phyloP scores from a whole-genome alignment of 2,888 invertebrate species.

The Nephrotoma guestfalica region DNA sequence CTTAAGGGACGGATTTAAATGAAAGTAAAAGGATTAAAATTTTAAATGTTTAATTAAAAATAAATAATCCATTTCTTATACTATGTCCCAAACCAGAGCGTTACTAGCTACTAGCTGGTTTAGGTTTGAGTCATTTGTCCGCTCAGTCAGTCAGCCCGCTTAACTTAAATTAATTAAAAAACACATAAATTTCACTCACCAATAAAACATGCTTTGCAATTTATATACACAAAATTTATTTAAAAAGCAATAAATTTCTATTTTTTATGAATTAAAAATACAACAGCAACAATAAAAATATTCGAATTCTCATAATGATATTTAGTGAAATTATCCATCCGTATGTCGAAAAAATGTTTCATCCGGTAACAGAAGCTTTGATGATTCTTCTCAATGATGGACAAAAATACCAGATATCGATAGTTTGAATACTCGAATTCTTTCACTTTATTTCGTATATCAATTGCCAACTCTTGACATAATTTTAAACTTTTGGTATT shows the following conservation, averaged over 20 bases:
- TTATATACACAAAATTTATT: not conserved
- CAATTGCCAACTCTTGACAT: not conserved
- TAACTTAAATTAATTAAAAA: too few relatives aligned
- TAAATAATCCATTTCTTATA: too few relatives aligned
- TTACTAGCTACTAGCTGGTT: too few relatives aligned
- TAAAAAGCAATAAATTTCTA: not conserved
- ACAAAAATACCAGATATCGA: not conserved
- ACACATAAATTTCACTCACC: too few relatives aligned
- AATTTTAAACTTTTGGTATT: not conserved
- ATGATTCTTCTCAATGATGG: not conserved
- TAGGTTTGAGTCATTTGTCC: too few relatives aligned
- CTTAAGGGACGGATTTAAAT: too few relatives aligned
- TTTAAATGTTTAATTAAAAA: too few relatives aligned
- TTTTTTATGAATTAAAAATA: not conserved
- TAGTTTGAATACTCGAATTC: not conserved
- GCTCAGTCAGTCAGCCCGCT: too few relatives aligned
- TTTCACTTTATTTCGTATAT: slow-evolving; percentile 1
- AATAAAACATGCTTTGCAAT: too few relatives aligned
- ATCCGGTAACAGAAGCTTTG: not conserved
- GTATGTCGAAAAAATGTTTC: not conserved
- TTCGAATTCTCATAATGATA: not conserved
- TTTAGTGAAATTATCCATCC: slow-evolving; percentile 2
- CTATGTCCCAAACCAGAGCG: too few relatives aligned
- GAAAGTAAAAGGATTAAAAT: too few relatives aligned
- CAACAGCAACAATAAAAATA: not conserved